Evolutionary conservation across 1,140 invertebrate species (phyloP).

Genomic region (Scaptomyza hsui): DNA sequence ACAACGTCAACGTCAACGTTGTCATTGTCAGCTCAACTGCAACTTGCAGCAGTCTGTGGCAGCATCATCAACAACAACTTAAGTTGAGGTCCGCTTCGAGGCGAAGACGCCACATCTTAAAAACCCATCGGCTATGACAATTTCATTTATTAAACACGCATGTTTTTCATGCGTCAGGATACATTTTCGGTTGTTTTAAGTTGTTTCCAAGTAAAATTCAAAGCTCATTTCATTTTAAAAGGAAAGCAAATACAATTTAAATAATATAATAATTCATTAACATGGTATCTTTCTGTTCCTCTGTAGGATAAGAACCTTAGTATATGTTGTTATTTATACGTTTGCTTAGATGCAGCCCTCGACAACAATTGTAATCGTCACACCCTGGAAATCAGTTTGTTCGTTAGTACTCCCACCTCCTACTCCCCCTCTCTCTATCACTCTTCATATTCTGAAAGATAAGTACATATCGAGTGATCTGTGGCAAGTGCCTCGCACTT

Average conservation of each 20-base stretch:
- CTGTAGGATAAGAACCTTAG: no score
- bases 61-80: conserved; percentile 44
- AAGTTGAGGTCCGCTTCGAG: conserved; percentile 31
- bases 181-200: conserved; percentile 35
- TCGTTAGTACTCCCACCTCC: background rate
- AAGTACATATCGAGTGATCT: conserved; percentile 60
- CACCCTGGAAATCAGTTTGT: conserved; percentile 22
- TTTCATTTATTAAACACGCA: conserved; percentile 77
- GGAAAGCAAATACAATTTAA: background rate
- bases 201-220: background rate
- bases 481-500: conserved; percentile 62
- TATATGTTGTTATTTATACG: conserved; percentile 27
- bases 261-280: no score
- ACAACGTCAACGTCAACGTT: conserved; percentile 62
- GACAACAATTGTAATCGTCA: conserved; percentile 35
- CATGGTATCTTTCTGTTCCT: no score
- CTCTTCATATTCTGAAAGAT: conserved; percentile 23
- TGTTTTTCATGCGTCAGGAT: conserved; percentile 54
- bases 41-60: conserved; percentile 10
- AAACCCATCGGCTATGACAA: conserved; percentile 68
- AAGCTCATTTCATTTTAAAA: background rate
- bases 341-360: conserved; percentile 1
- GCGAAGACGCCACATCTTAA: conserved; percentile 51
- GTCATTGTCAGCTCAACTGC: conserved; percentile 25
- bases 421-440: no score